Evolutionary conservation across 1,140 invertebrate species (phyloP).

Genomic region (Drosophila pseudoobscura): DNA sequence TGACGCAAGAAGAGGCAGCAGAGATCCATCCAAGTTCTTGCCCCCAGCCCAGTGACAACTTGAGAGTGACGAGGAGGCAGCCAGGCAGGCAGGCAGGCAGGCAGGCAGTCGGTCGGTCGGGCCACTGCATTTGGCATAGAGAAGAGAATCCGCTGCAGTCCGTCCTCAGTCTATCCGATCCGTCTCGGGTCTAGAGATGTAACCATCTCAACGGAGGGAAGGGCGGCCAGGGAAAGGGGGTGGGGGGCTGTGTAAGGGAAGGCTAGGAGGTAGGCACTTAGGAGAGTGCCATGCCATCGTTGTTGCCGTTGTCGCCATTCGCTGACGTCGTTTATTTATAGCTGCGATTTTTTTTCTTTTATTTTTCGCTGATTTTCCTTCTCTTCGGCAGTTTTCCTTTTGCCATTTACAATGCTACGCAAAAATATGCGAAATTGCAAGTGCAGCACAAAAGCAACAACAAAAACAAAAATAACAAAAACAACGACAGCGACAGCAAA

Average conservation of each 20-base stretch:
- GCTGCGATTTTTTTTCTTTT: conserved; percentile 49
- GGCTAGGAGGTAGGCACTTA: conserved; percentile 53
- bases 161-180: conserved; percentile 20
- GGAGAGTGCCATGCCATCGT: conserved; percentile 47
- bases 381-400: conserved; percentile 29
- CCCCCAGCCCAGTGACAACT: conserved; percentile 72
- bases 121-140: conserved; percentile 73
- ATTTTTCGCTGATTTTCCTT: conserved; percentile 50
- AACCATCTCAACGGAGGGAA: not conserved
- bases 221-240: not conserved
- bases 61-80: conserved; percentile 52
- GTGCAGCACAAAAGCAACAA: conserved; percentile 8
- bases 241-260: conserved; percentile 6
- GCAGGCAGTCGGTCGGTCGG: conserved; percentile 48
- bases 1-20: conserved; percentile 24
- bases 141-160: conserved; percentile 33
- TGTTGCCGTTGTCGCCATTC: conserved; percentile 47
- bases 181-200: conserved; percentile 2
- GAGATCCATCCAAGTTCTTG: conserved; percentile 43
- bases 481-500: no score
- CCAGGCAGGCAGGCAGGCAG: conserved; percentile 31
- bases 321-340: conserved; percentile 71
- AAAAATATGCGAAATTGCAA: conserved; percentile 64
- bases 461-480: conserved; percentile 3
- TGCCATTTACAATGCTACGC: conserved; percentile 65